These are phyloP conservation scores for Cyprinus carpio DNA, from an alignment of 2,113 vertebrate genomes.

Conservation along the genomic window DNA sequence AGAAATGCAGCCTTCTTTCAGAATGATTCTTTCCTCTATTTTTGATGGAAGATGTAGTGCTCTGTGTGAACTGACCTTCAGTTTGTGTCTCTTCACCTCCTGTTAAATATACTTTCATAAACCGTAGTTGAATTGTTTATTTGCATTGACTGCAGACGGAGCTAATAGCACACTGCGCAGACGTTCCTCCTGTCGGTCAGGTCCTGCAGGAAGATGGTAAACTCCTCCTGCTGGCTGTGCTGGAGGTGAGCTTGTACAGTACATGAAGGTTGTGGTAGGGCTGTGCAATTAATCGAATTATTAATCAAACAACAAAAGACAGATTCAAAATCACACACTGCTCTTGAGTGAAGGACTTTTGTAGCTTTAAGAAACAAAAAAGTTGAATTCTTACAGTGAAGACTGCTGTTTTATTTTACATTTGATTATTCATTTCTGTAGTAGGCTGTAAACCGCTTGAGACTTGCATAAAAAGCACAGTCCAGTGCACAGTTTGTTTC, in stretches of 20 bases:
- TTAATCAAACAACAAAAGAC: too few species aligned
- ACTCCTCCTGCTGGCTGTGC: slow-evolving; percentile 86
- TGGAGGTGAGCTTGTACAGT: slow-evolving; percentile 83
- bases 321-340: too few species aligned
- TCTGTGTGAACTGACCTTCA: background rate
- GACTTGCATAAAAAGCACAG: too few species aligned
- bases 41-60: background rate
- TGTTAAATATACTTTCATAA: background rate
- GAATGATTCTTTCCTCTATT: background rate
- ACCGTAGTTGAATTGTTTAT: background rate
- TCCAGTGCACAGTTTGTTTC: too few species aligned
- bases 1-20: background rate
- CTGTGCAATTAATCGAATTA: too few species aligned
- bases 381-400: too few species aligned
- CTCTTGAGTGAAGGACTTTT: too few species aligned
- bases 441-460: too few species aligned
- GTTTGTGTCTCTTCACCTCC: background rate
- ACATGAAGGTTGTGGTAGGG: background rate
- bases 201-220: slow-evolving; percentile 92
- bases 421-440: too few species aligned
- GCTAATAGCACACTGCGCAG: slow-evolving; percentile 89
- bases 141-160: slow-evolving; percentile 82
- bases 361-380: too few species aligned
- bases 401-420: too few species aligned
- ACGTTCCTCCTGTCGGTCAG: slow-evolving; percentile 86